Evolutionary conservation across 2,888 invertebrate species (phyloP), one percentile per base, ranked within the genome.

Genomic region (Formica aserva): DNA sequence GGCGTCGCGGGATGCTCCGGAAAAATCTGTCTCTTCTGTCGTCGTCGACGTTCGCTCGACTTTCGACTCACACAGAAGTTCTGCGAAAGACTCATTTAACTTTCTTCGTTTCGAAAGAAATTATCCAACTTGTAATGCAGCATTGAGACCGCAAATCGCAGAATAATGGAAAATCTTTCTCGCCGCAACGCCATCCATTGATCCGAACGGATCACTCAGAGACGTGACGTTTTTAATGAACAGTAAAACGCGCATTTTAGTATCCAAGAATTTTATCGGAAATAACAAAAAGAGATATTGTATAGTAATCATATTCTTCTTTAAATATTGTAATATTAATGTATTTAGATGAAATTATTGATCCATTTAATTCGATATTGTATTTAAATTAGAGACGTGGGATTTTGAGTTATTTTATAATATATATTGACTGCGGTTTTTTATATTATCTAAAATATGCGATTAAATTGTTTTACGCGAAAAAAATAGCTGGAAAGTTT

Each of bases 11-110:
- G 55, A 32, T 63, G 83, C 55, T 85, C 84, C 83, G 87, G 91
- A 90, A 91, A 91, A 91, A 90, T 91, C 91, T 89, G 90, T 91
- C 85, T 84, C 85, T 62, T 83, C 84, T 65, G 87, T 80, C 80
- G 76, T 82, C 80, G 74, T 66, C 88, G 55, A 22, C 11, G 82
- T 86, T 86, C 83, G 63, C 76, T 85, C 75, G 86, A 84, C 85
- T 85, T 87, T 80, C 83, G 83, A 83, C 67, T 69, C 67, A 69
- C 86, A 83, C 74, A 67, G 77, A 87, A 88, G 87, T 85, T 84
- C 76, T 32, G 72, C 55, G 80, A 74, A 84, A 85, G 89, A 80
- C 82, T 89, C 89, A 84, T 89, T 89, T 87, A 86, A 85, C 89
- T 89, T 86, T 85, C 86, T 89, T 89, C 87, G 84, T 82, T 87